Percentiles rank a stretch among this genome's conserved stretches.
These are phyloP conservation scores for Hepsetus odoe DNA, from an alignment of 2,113 vertebrate species.

Conservation along the genomic window DNA sequence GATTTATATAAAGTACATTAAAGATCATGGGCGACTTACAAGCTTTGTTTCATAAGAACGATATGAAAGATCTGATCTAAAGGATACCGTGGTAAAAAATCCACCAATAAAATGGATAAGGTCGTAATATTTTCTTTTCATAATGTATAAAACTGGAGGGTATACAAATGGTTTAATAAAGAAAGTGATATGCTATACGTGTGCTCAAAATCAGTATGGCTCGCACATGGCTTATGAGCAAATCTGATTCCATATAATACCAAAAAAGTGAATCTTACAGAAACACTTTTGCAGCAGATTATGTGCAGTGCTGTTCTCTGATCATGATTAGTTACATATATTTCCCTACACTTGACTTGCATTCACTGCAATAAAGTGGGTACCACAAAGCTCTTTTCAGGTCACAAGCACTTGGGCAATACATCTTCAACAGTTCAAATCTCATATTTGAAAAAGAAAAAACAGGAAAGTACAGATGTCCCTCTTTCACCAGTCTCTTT, in stretches of 20 bases:
- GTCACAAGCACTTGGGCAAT: not conserved
- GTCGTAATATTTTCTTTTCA: constrained; percentile 51
- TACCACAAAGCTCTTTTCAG: not conserved
- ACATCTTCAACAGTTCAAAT: not conserved
- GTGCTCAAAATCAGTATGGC: not conserved
- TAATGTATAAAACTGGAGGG: constrained; percentile 33
- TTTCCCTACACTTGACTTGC: not conserved
- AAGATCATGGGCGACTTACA: constrained; percentile 1
- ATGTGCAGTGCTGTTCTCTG: not conserved
- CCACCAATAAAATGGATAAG: constrained; percentile 31
- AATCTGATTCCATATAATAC: not conserved
- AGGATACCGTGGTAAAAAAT: constrained; percentile 26
- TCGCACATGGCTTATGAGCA: not conserved
- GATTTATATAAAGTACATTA: constrained; percentile 5
- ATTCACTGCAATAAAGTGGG: not conserved
- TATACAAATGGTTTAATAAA: constrained; percentile 15
- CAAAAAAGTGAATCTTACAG: not conserved
- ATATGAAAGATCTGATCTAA: constrained; percentile 35
- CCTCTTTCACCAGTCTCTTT: not conserved
- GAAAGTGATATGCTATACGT: not conserved
- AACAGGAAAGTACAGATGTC: not conserved
- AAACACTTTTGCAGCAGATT: not conserved
- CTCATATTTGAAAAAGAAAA: not conserved
- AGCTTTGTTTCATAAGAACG: constrained; percentile 33
- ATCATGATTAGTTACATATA: too few relatives aligned